phyloP scores from a whole-genome alignment of 2,113 vertebrate species.

The Hippocampus mohnikei region DNA sequence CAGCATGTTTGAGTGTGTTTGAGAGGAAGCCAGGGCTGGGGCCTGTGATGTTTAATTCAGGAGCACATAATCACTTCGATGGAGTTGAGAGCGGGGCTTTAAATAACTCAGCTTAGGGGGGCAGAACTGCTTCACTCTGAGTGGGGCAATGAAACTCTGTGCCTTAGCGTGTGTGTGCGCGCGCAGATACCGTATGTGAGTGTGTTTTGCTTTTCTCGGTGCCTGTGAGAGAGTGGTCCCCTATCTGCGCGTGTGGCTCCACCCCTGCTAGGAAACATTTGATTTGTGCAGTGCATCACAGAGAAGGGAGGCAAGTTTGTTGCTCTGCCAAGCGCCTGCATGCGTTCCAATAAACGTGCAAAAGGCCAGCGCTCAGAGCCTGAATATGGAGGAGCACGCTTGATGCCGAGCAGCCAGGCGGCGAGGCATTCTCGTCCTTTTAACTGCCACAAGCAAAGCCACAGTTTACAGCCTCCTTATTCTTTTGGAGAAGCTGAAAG shows the following conservation, averaged over 20 bases:
- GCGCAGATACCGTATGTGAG: conserved; percentile 31
- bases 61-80: conserved; percentile 76
- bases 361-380: conserved; percentile 57
- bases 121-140: conserved; percentile 68
- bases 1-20: conserved; percentile 67
- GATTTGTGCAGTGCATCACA: conserved; percentile 50
- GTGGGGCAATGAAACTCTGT: conserved; percentile 47
- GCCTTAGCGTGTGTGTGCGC: conserved; percentile 36
- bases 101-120: conserved; percentile 78
- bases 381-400: conserved; percentile 56
- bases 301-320: conserved; percentile 54
- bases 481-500: conserved; percentile 62
- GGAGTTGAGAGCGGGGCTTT: conserved; percentile 74
- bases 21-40: conserved; percentile 72
- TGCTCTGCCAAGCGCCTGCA: conserved; percentile 57
- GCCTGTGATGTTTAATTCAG: conserved; percentile 82
- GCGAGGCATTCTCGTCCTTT: conserved; percentile 62
- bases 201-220: conserved; percentile 44
- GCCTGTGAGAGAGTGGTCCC: conserved; percentile 38
- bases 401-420: conserved; percentile 58
- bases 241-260: conserved; percentile 53
- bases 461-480: conserved; percentile 68
- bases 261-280: conserved; percentile 54
- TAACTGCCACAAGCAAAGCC: conserved; percentile 62
- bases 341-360: conserved; percentile 64